A percentile compares a stretch with the other conserved stretches of the same genome.
Conservation (phyloP, 1,140 invertebrate genomes). For the Heliconius hermathena region DNA sequence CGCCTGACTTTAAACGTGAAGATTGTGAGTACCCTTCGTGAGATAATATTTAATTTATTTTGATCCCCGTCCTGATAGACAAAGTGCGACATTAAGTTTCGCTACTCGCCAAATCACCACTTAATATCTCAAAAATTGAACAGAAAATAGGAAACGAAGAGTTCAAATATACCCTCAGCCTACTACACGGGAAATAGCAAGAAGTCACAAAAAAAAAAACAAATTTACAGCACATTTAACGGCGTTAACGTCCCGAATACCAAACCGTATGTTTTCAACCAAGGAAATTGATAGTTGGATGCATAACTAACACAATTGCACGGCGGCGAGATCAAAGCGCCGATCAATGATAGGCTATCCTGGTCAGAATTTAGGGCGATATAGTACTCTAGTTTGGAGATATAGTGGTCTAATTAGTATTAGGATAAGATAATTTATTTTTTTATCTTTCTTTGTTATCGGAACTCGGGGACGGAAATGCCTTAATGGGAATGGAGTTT, state of each 20-base stretch:
- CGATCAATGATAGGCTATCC: constrained; percentile 20
- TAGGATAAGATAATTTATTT: neutral
- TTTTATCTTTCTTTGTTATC: neutral
- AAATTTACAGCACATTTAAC: neutral
- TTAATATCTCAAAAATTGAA: too few relatives aligned
- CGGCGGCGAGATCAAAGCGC: constrained; percentile 8
- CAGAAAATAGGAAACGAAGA: too few relatives aligned
- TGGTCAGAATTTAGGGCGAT: constrained; percentile 15
- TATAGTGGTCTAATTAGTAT: neutral
- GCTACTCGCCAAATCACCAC: too few relatives aligned
- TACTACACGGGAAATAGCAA: too few relatives aligned
- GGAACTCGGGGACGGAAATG: too few relatives aligned
- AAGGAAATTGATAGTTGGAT: constrained; percentile 31
- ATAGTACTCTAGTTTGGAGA: neutral
- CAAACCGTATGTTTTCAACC: constrained; percentile 23
- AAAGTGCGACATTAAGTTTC: too few relatives aligned
- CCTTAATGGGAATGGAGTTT: too few relatives aligned
- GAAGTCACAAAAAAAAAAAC: neutral
- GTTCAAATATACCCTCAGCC: too few relatives aligned
- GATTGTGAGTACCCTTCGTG: too few relatives aligned
- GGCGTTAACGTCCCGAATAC: neutral
- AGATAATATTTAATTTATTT: too few relatives aligned
- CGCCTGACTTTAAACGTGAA: too few relatives aligned
- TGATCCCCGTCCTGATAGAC: too few relatives aligned
- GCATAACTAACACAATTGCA: constrained; percentile 24